phyloP scores from a whole-genome alignment of 2,113 vertebrate species.

The Steatornis caripensis region DNA sequence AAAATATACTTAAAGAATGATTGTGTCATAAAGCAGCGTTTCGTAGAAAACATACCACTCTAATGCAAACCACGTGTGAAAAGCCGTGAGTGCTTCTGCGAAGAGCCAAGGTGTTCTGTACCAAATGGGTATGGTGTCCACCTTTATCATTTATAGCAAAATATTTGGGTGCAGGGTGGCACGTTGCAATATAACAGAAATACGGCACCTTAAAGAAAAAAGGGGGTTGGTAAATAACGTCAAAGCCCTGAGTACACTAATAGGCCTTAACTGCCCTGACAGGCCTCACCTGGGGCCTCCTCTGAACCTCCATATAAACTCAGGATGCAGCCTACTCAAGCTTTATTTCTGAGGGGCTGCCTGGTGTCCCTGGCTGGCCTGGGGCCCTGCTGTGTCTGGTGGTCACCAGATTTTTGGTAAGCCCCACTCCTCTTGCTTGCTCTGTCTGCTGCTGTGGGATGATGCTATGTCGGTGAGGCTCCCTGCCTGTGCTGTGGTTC shows the following conservation, averaged over 20 bases:
- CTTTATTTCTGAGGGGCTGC: rapidly evolving
- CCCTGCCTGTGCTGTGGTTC: rapidly evolving
- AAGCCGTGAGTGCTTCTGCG: rapidly evolving
- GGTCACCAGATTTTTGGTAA: rapidly evolving
- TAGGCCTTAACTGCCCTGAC: background rate
- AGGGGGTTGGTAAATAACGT: rapidly evolving
- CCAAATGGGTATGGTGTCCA: rapidly evolving
- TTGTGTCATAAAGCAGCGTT: rapidly evolving
- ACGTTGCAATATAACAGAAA: rapidly evolving
- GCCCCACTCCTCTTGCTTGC: rapidly evolving
- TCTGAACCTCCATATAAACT: rapidly evolving
- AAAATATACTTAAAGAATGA: background rate
- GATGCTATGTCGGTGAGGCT: rapidly evolving
- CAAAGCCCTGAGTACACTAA: background rate
- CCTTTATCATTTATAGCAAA: background rate
- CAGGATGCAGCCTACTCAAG: rapidly evolving
- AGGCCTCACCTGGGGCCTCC: background rate
- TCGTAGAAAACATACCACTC: rapidly evolving
- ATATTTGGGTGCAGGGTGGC: rapidly evolving
- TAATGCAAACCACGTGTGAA: rapidly evolving
- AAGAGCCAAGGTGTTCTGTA: rapidly evolving
- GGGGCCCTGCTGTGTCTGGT: rapidly evolving
- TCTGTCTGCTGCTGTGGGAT: too few species aligned
- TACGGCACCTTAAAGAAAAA: too few species aligned
- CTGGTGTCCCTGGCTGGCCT: rapidly evolving